Base-by-base conservation (phyloP, 2,888 invertebrate species). In the Xanthorhoe designata region DNA sequence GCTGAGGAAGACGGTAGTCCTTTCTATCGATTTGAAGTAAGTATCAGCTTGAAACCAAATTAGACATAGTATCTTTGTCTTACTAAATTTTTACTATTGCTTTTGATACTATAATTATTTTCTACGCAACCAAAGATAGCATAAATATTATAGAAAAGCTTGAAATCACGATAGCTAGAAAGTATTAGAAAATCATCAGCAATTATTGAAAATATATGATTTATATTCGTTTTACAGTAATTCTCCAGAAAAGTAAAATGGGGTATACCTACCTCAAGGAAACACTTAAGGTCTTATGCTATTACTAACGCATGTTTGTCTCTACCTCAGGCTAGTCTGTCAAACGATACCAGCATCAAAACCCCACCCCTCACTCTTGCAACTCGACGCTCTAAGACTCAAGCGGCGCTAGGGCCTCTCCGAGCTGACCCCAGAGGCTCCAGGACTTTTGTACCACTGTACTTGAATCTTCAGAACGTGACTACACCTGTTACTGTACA, bases 401-500 rank as follows among this genome's bases (percentile, higher is more conserved):
- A 83, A 68, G 89, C 89, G 0, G 86, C 87, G 0, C 72, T 91
- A 0, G 85, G 86, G 0, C 82, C 90, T 0, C 75, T 90, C 50
- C 71, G 79, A 15, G 75, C 84, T 0, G 89, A 87, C 61, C 53
- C 82, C 1, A 69, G 74, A 1, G 75, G 78, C 3, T 68, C 83
- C 0, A 73, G 85, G 59, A 87, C 88, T 0, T 80, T 87, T 38
- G 84, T 92, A 1, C 92, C 92, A 0, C 77, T 92, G 0, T 92
- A 91, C 66, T 70, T 92, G 13, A 84, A 82, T 61, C 72, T 86
- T 38, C 78, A 76, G 6, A 80, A 82, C 47, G 74, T 81, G 1
- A 72, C 73, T 2, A 72, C 70, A 0, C 83, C 92, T 0, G 74
- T 91, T 9, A 91, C 91, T 49, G 92, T 92, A 0, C 92, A 92